Evolutionary conservation across 2,113 vertebrate genomes (phyloP).

Genomic region (Nothoprocta pentlandii): DNA sequence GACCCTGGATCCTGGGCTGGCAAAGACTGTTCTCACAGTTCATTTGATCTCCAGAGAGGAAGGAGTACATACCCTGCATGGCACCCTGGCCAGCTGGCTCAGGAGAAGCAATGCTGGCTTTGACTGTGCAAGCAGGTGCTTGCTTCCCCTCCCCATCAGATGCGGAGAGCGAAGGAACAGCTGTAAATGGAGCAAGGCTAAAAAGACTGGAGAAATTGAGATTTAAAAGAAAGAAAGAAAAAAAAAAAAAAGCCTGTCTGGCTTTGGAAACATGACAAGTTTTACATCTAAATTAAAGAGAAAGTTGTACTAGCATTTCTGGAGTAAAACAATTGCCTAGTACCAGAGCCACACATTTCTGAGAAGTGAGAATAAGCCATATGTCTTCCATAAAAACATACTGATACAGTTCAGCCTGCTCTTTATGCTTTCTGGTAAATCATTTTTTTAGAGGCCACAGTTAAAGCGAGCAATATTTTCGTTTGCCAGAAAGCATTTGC

Average conservation of each 20-base stretch:
- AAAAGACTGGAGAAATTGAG: background rate
- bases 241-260: background rate
- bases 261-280: background rate
- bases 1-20: conserved; percentile 50
- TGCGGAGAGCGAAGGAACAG: conserved; percentile 58
- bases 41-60: conserved; percentile 63
- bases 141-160: conserved; percentile 51
- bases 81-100: conserved; percentile 66
- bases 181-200: conserved; percentile 57
- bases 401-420: conserved; percentile 34
- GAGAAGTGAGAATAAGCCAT: conserved; percentile 55
- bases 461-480: conserved; percentile 32
- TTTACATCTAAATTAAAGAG: conserved; percentile 18
- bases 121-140: conserved; percentile 65
- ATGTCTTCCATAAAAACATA: conserved; percentile 62
- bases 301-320: conserved; percentile 9
- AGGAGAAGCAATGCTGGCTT: conserved; percentile 64
- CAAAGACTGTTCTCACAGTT: conserved; percentile 37
- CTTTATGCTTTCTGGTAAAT: conserved; percentile 52
- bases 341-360: conserved; percentile 33
- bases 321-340: conserved; percentile 53
- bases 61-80: conserved; percentile 22
- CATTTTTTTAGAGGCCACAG: background rate
- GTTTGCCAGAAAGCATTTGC: conserved; percentile 49
- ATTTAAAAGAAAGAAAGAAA: background rate